phyloP scores from a whole-genome alignment of 2,888 invertebrate species.

The Noctua janthe region DNA sequence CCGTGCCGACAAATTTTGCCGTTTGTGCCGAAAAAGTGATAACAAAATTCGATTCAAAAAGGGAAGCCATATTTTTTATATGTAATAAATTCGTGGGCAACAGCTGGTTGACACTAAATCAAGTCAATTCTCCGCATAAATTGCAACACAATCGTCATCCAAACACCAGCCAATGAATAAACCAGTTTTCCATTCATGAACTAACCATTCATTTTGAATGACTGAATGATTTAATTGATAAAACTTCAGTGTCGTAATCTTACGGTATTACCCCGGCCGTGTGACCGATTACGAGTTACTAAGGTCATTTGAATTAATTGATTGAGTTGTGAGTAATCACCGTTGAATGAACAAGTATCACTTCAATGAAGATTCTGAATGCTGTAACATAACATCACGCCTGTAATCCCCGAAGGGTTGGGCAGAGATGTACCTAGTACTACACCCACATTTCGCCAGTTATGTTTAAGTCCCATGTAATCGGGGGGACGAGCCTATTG shows the following conservation, averaged over 20 bases:
- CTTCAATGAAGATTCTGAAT: background rate
- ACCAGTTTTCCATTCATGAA: background rate
- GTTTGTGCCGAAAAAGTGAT: too few relatives aligned
- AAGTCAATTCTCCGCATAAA: too few relatives aligned
- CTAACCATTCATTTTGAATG: slow-evolving; percentile 8
- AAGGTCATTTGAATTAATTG: background rate
- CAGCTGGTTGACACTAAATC: too few relatives aligned
- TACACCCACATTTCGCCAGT: too few relatives aligned
- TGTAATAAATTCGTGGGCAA: too few relatives aligned
- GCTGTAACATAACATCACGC: background rate
- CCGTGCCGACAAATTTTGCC: too few relatives aligned
- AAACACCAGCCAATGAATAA: background rate
- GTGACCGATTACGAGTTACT: slow-evolving; percentile 3
- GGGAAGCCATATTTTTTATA: too few relatives aligned
- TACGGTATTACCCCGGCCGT: background rate
- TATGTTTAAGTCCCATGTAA: background rate
- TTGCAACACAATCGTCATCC: background rate
- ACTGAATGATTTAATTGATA: slow-evolving; percentile 18
- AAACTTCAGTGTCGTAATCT: background rate
- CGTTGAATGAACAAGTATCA: background rate
- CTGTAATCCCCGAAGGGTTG: too few relatives aligned
- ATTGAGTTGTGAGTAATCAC: background rate
- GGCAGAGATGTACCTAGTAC: too few relatives aligned
- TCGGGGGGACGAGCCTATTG: background rate
- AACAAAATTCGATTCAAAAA: too few relatives aligned